Evolutionary conservation across 2,888 invertebrate species (phyloP), one percentile per base, ranked within the genome.

Genomic region (Acrobasis consociella): DNA sequence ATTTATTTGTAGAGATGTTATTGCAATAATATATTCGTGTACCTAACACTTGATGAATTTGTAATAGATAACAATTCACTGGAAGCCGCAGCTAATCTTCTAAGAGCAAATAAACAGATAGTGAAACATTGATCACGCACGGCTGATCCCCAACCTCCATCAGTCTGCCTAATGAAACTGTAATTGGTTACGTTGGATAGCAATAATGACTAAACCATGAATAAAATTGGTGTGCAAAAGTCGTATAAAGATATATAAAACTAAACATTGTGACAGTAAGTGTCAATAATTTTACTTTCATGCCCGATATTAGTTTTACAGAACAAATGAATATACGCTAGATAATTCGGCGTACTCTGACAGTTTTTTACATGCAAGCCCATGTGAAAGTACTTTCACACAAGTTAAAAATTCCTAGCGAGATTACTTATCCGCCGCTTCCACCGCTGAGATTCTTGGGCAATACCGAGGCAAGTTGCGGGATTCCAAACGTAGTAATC

Each of bases 361-460:
- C n/a, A 5, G 38, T 53, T 53, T 31, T 53, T 11, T 53, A 38
- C 49, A 17, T 46, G 46, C 2, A 58, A 46, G 58, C 17, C 46
- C 13, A 46, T 49, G 49, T 58, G 58, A 58, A 60, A 60, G 60
- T 38, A 51, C 60, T 60, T 60, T 60, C 60, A 60, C 60, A 59
- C n/a, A 39, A 49, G 49, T 49, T 37, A 31, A 46, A 58, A 58
- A 58, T 58, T 58, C 58, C 58, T 46, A 58, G 58, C 58, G 49
- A 46, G 49, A 58, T 58, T 52, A 58, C 58, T 58, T 46, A 51
- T 50, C 16, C 60, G 46, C 55, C 37, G 60, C 62, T 55, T 61
- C 62, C 63, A 63, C 49, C 49, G 42, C 10, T 61, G 61, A 64
- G 62, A 66, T 64, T 65, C 67, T 73, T 69, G 67, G 58, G 58